Base-by-base conservation (phyloP, 2,888 invertebrate species). In the Chalcosyrphus nemorum region DNA sequence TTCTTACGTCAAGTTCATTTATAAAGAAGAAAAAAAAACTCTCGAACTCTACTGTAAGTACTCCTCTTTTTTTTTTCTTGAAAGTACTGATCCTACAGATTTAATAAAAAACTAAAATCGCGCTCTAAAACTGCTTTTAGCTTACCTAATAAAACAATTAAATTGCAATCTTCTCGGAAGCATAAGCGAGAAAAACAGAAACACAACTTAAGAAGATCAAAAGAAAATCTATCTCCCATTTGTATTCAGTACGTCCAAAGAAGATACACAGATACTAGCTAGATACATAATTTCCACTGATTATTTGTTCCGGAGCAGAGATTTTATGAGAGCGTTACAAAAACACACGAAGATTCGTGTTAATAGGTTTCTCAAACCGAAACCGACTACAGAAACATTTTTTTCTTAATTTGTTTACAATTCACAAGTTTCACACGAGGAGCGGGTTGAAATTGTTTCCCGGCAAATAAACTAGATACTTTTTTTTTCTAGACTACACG, bases 321-420 rank as follows among this genome's bases (percentile, higher is more conserved):
- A 71, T 59, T 81, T 68, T 82, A 72, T 66, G 54, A 72, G 68
- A 68, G 68, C 72, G 65, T 68, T 68, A 57, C 61, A 47, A 61
- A 78, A 84, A 56, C 68, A 24, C 78, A 72, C 77, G 72, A 72
- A 68, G 66, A 78, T 74, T 78, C 78, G 82, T 78, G 78, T 78
- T 78, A 78, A 84, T 84, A 84, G 72, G 66, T 82, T 72, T 61
- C 41, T 54, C 43, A 38, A 52, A 32, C 27, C 65, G 41, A 65
- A 35, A 59, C n/a, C 47, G 0, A 24, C 29, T 15, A 29, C 27
- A 61, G 9, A 3, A 35, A 61, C 13, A 5, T 38, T 19, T 15
- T 13, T 7, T 13, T 35, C 4, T 19, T 24, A 50, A 57, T 21
- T 61, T 74, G 74, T 74, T 56, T 74, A 65, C 19, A 63, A 54